Conservation (phyloP, 2,113 vertebrate species). For the Chlorodrepanis virens region DNA sequence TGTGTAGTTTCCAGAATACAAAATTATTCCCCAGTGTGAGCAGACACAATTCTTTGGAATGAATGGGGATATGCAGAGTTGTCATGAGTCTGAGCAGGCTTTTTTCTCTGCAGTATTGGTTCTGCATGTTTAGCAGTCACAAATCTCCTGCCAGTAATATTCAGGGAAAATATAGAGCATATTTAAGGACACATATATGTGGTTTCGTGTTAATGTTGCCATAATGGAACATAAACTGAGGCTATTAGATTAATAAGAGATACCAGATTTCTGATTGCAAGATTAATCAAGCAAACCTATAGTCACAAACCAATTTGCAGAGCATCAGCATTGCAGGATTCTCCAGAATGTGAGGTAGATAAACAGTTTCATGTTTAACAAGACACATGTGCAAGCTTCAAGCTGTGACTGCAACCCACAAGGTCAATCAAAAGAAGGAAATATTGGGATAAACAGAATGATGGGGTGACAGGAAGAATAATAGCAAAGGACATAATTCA, state of each 20-base stretch:
- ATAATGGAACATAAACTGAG: background rate
- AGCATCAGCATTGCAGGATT: background rate
- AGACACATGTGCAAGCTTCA: background rate
- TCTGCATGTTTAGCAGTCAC: background rate
- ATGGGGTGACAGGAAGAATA: background rate
- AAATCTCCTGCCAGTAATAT: background rate
- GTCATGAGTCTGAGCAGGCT: background rate
- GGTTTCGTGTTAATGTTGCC: background rate
- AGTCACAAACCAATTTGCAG: background rate
- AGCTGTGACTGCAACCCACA: background rate
- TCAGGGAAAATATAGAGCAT: background rate
- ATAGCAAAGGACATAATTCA: background rate
- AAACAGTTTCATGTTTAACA: background rate
- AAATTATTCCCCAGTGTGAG: background rate
- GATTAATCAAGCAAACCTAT: background rate
- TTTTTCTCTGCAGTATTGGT: background rate
- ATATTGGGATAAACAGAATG: background rate
- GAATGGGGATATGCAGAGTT: background rate
- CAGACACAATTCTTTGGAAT: background rate
- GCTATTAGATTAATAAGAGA: background rate
- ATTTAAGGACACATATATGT: background rate
- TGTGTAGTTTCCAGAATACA: background rate
- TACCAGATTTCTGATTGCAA: background rate
- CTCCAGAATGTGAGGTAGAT: background rate
- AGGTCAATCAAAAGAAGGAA: background rate